These are phyloP conservation scores for Brotula barbata DNA, from an alignment of 2,797 vertebrate genomes.

Conservation along the genomic window DNA sequence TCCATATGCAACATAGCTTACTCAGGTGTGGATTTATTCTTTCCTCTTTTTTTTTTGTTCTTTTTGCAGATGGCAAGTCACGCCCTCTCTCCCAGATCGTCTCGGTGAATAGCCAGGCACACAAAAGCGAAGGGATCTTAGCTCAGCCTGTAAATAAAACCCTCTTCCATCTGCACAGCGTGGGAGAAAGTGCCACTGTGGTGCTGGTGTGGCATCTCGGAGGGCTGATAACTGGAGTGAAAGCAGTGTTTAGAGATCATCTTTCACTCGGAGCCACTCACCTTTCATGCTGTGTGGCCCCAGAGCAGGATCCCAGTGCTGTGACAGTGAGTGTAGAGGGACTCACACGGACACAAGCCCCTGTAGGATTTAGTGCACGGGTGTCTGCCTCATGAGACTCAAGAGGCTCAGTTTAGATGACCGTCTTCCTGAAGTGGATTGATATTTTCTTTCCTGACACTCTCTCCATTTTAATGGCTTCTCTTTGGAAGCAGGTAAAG, in stretches of 20 bases:
- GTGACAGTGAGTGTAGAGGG: conserved; percentile 50
- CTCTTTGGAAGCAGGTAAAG: conserved; percentile 11
- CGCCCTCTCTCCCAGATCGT: conserved; percentile 50
- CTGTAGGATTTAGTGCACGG: conserved; percentile 19
- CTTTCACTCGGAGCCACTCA: conserved; percentile 72
- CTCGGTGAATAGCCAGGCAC: conserved; percentile 61
- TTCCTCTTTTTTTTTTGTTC: conserved; percentile 32
- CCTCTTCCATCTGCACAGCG: conserved; percentile 50
- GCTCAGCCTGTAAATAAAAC: conserved; percentile 62
- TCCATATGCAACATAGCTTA: conserved; percentile 25
- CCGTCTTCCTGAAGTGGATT: conserved; percentile 37
- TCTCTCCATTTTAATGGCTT: conserved; percentile 20
- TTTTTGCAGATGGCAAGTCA: conserved; percentile 77
- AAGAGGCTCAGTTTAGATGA: conserved; percentile 42
- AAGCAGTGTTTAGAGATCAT: conserved; percentile 68
- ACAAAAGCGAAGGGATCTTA: conserved; percentile 65
- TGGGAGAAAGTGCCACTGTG: conserved; percentile 65
- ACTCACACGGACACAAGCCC: conserved; percentile 34
- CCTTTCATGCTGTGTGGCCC: conserved; percentile 73
- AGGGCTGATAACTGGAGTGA: conserved; percentile 68
- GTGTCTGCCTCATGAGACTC: conserved; percentile 45
- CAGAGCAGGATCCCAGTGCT: conserved; percentile 45
- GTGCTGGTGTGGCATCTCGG: conserved; percentile 53
- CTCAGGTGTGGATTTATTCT: conserved; percentile 47
- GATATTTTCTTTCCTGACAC: conserved; percentile 26